phyloP scores from a whole-genome alignment of 2,797 vertebrate genomes.

The Oryzias sinensis region DNA sequence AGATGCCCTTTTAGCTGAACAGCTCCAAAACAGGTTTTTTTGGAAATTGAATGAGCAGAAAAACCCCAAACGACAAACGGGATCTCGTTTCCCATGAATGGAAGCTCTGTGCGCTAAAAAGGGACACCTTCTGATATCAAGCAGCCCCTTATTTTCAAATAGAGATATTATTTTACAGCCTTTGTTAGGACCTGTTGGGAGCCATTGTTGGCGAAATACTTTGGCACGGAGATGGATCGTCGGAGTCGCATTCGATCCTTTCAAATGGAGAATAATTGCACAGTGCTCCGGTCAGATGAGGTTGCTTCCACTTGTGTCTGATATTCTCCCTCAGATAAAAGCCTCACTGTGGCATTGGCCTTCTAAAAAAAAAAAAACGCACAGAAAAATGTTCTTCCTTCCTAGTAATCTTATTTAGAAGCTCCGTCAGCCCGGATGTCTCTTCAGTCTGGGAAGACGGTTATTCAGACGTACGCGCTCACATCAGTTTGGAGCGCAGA shows the following conservation, averaged over 20 bases:
- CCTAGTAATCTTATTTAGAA: slow-evolving; percentile 18
- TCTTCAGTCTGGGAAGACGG: slow-evolving; percentile 12
- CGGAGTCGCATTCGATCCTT: not conserved
- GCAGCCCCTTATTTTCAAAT: slow-evolving; percentile 27
- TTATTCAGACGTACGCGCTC: slow-evolving; percentile 26
- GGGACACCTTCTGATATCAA: slow-evolving; percentile 33
- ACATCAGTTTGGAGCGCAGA: slow-evolving; percentile 20
- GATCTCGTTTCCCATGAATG: slow-evolving; percentile 46
- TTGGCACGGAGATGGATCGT: slow-evolving; percentile 18
- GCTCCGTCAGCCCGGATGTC: slow-evolving; percentile 22
- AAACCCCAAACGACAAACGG: slow-evolving; percentile 20
- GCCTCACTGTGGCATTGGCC: slow-evolving; percentile 6
- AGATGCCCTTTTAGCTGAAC: slow-evolving; percentile 40
- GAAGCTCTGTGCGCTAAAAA: slow-evolving; percentile 36
- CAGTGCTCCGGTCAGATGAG: too few relatives aligned
- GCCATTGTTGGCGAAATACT: slow-evolving; percentile 42
- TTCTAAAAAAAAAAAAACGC: slow-evolving; percentile 14
- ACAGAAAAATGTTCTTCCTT: slow-evolving; percentile 32
- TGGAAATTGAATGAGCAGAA: slow-evolving; percentile 29
- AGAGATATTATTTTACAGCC: slow-evolving; percentile 23
- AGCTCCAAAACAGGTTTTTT: slow-evolving; percentile 38
- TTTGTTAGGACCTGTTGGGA: slow-evolving; percentile 24
- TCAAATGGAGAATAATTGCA: too few relatives aligned
- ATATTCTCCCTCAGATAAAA: slow-evolving; percentile 6
- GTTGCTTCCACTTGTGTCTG: too few relatives aligned